phyloP scores from a whole-genome alignment of 2,888 invertebrate genomes.

The Philereme vetulata region DNA sequence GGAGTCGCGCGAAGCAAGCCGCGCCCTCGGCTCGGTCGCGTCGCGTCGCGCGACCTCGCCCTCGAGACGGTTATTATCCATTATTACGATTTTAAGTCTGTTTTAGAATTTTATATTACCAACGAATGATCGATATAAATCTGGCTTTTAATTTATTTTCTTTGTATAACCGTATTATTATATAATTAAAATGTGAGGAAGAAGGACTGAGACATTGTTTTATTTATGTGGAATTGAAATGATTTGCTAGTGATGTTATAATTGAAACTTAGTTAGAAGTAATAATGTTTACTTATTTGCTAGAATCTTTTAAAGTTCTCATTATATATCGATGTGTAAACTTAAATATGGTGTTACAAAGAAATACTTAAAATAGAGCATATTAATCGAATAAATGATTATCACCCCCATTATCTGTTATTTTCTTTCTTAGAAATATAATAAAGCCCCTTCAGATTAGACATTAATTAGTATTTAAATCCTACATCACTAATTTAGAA shows the following conservation, averaged over 20 bases:
- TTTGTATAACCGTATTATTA: constrained; percentile 83
- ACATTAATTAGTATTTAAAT: not conserved
- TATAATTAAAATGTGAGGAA: constrained; percentile 79
- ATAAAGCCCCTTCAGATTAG: not conserved
- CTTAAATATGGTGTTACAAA: constrained; percentile 82
- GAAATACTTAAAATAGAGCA: constrained; percentile 78
- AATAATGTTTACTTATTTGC: constrained; percentile 71
- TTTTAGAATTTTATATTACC: constrained; percentile 84
- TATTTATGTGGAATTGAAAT: constrained; percentile 71
- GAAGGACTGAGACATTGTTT: constrained; percentile 80
- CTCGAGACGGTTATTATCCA: constrained; percentile 65
- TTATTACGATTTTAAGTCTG: constrained; percentile 76
- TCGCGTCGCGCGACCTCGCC: constrained; percentile 40
- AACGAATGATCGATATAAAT: constrained; percentile 81
- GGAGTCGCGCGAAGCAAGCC: constrained; percentile 31
- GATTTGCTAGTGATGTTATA: constrained; percentile 55
- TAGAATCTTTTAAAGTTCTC: constrained; percentile 63
- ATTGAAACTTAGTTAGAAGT: constrained; percentile 53
- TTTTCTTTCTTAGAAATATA: constrained; percentile 51
- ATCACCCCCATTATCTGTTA: constrained; percentile 63
- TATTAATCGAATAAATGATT: constrained; percentile 82
- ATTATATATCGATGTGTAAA: constrained; percentile 73
- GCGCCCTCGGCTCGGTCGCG: constrained; percentile 11
- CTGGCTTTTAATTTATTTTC: constrained; percentile 82
- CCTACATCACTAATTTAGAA: constrained; percentile 10